A percentile compares a stretch with the other conserved stretches of the same genome.
These are phyloP conservation scores for Caloenas nicobarica DNA, from an alignment of 2,113 vertebrate genomes.

Conservation along the genomic window DNA sequence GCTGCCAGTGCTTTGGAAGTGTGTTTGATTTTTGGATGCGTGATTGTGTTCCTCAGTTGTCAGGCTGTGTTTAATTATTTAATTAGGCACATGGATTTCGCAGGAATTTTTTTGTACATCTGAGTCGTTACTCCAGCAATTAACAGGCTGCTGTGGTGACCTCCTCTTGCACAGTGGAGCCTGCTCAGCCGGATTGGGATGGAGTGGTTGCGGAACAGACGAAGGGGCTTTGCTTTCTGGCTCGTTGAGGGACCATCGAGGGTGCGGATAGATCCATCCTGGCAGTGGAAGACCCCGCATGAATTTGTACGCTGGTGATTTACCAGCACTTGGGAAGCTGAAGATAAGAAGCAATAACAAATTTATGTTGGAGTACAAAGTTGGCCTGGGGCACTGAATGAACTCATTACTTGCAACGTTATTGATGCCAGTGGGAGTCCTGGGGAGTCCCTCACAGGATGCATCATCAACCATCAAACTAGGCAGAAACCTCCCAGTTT, in stretches of 20 bases:
- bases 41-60: neutral
- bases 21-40: neutral
- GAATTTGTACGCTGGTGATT: neutral
- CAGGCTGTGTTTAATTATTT: slow-evolving; percentile 48
- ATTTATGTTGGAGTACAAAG: neutral
- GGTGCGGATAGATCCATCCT: neutral
- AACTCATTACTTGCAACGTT: neutral
- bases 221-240: neutral
- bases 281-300: neutral
- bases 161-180: neutral
- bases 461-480: neutral
- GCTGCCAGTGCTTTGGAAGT: neutral
- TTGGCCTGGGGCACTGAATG: neutral
- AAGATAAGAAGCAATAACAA: neutral
- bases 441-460: neutral
- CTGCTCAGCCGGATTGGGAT: neutral
- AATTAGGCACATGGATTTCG: slow-evolving; percentile 19
- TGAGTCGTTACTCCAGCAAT: neutral
- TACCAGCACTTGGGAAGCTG: neutral
- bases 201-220: neutral
- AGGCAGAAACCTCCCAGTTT: neutral
- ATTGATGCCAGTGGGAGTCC: neutral
- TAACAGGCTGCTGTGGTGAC: slow-evolving; percentile 38
- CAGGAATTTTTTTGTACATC: neutral
- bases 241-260: neutral